Conservation (phyloP, 2,888 invertebrate species). For the Melipona beecheii region DNA sequence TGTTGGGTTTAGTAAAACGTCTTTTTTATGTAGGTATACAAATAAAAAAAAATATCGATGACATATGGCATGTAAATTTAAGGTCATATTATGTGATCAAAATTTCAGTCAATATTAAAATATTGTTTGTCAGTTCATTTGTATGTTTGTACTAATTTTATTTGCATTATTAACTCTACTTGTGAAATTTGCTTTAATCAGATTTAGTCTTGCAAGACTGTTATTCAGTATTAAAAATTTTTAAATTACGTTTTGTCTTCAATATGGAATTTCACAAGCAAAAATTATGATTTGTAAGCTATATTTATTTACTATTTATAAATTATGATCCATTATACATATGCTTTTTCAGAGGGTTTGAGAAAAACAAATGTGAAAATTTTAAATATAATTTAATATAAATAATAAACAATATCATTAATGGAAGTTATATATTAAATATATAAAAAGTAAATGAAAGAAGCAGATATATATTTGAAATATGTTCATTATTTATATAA, state of each 20-base stretch:
- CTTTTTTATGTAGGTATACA: not conserved
- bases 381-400: not conserved
- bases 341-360: not conserved
- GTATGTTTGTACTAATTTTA: not conserved
- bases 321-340: not conserved
- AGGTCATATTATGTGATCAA: not conserved
- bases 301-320: not conserved
- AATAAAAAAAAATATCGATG: not conserved
- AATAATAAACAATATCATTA: not conserved
- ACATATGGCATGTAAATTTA: not conserved
- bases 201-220: not conserved
- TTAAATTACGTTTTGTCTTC: not conserved
- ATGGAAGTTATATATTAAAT: not conserved
- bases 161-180: not conserved
- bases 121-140: not conserved
- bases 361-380: not conserved
- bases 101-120: not conserved
- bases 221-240: not conserved
- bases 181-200: not conserved
- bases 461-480: not conserved
- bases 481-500: no score
- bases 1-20: not conserved
- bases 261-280: not conserved
- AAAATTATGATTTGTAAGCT: not conserved
- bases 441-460: not conserved